Conservation (phyloP, 2,797 vertebrate genomes). For the Carduelis carduelis region DNA sequence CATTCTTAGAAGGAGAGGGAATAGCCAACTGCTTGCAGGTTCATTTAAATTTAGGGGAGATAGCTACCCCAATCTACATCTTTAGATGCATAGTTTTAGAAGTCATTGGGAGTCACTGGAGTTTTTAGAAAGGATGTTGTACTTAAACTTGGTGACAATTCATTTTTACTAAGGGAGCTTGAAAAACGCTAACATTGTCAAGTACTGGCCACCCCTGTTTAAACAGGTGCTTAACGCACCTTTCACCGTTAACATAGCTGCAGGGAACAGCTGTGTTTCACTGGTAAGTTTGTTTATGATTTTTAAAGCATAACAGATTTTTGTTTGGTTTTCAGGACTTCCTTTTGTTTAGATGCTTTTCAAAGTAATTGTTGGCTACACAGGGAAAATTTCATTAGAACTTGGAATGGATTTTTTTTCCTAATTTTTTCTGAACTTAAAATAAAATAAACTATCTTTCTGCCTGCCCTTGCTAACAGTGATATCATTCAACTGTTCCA, state of each 20-base stretch:
- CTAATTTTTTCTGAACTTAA: neutral
- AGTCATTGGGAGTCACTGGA: neutral
- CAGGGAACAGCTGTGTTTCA: neutral
- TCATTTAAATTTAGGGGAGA: neutral
- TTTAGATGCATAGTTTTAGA: neutral
- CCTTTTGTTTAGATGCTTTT: neutral
- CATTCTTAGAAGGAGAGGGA: neutral
- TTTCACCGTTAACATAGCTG: neutral
- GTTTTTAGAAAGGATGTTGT: neutral
- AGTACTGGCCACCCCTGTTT: neutral
- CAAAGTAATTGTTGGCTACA: neutral
- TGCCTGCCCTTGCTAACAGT: neutral
- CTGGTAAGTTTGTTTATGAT: neutral
- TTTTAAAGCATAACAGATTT: neutral
- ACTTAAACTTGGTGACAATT: neutral
- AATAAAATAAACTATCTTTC: neutral
- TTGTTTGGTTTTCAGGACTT: neutral
- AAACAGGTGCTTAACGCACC: neutral
- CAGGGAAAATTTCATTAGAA: neutral
- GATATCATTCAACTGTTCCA: slow-evolving; percentile 2
- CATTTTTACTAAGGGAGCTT: neutral
- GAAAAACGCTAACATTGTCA: neutral
- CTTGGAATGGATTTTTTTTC: neutral
- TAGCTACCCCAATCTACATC: neutral
- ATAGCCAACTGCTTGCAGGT: neutral